phyloP scores from a whole-genome alignment of 2,888 invertebrate species.

The Habrosyne pyritoides region DNA sequence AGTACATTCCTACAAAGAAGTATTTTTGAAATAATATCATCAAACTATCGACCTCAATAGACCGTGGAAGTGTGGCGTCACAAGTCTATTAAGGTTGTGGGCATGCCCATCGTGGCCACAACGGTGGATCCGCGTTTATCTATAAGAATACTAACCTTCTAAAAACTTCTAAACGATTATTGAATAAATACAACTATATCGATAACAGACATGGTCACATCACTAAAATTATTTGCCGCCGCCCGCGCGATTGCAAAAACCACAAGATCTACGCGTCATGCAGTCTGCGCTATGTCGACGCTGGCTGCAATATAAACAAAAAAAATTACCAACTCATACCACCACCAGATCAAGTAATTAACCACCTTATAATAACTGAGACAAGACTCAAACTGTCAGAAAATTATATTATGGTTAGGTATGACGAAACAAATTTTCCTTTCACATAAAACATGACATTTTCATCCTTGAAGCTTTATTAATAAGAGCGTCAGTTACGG shows the following conservation, averaged over 20 bases:
- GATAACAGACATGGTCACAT: slow-evolving; percentile 24
- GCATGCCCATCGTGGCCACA: no score
- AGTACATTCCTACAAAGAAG: no score
- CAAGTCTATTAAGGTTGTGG: no score
- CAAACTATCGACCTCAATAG: no score
- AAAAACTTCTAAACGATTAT: no score
- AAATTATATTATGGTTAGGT: slow-evolving; percentile 6
- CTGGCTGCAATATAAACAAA: slow-evolving; percentile 59
- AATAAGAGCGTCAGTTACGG: neutral
- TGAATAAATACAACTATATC: slow-evolving; percentile 21
- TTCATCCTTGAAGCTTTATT: neutral
- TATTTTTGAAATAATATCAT: no score
- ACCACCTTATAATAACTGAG: slow-evolving; percentile 36
- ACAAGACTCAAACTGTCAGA: slow-evolving; percentile 13
- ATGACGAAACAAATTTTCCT: neutral
- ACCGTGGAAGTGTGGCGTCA: no score
- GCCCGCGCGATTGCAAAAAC: slow-evolving; percentile 64
- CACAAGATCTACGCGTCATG: slow-evolving; percentile 72
- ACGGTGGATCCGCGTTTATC: no score
- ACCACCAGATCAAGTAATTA: slow-evolving; percentile 18
- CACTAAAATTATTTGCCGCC: slow-evolving; percentile 62
- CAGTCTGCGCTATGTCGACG: slow-evolving; percentile 63
- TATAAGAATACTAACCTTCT: no score
- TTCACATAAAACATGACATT: neutral
- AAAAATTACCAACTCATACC: slow-evolving; percentile 32